These are phyloP conservation scores for Cygnus buccinator DNA, from an alignment of 2,113 vertebrate genomes.

Conservation along the genomic window DNA sequence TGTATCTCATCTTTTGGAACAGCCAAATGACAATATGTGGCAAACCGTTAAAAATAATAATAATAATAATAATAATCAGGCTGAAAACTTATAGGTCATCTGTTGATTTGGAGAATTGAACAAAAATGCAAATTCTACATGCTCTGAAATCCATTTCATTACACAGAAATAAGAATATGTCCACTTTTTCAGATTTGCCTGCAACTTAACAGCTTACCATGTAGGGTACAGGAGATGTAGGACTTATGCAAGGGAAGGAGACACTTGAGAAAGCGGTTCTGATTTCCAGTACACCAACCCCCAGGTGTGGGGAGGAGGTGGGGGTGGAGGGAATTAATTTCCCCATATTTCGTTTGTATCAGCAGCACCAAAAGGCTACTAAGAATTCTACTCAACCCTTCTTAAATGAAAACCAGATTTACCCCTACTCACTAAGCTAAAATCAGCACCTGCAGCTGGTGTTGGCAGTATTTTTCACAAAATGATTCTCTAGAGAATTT, in stretches of 20 bases:
- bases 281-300: background rate
- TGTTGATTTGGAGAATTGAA: background rate
- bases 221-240: background rate
- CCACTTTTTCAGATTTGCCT: background rate
- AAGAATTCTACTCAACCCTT: background rate
- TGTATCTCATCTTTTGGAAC: background rate
- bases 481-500: slow-evolving; percentile 34
- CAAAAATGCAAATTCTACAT: background rate
- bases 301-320: accelerated
- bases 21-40: background rate
- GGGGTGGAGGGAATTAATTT: background rate
- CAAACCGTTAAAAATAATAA: background rate
- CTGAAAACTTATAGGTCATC: background rate
- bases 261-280: background rate
- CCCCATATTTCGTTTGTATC: background rate
- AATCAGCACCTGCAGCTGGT: slow-evolving; percentile 45
- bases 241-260: background rate
- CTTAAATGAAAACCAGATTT: background rate
- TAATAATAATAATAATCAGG: background rate
- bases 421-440: background rate
- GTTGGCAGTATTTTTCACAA: slow-evolving; percentile 17
- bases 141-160: background rate
- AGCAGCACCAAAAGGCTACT: background rate
- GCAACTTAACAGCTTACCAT: background rate
- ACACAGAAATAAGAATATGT: background rate